phyloP scores from a whole-genome alignment of 2,113 vertebrate species.

The Zosterops japonicus region DNA sequence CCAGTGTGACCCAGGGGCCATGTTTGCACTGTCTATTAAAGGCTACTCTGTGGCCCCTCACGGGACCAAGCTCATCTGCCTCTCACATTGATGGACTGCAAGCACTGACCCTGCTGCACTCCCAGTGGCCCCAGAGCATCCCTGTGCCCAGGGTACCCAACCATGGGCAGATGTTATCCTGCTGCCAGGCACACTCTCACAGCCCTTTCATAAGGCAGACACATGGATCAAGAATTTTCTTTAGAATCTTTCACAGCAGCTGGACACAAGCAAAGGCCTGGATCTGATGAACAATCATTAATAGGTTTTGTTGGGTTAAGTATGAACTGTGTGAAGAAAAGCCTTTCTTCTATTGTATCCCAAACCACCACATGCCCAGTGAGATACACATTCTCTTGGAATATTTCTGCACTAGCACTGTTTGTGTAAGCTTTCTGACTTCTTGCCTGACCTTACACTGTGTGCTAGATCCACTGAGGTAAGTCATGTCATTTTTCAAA shows the following conservation, averaged over 20 bases:
- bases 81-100: neutral
- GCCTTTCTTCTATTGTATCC: neutral
- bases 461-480: neutral
- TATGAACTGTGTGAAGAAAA: neutral
- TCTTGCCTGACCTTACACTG: neutral
- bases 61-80: neutral
- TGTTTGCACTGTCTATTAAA: neutral
- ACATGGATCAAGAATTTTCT: neutral
- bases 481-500: neutral
- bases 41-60: neutral
- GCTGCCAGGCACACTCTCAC: neutral
- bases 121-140: neutral
- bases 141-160: neutral
- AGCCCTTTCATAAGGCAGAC: neutral
- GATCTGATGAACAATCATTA: neutral
- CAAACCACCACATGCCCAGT: neutral
- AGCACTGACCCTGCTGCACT: neutral
- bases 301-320: neutral
- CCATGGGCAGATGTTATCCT: neutral
- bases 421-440: neutral
- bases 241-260: neutral
- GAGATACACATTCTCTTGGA: rapidly evolving
- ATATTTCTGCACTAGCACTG: neutral
- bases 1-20: neutral
- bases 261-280: neutral